These are phyloP conservation scores for Cancer borealis DNA, from an alignment of 2,888 invertebrate genomes.

Conservation along the genomic window DNA sequence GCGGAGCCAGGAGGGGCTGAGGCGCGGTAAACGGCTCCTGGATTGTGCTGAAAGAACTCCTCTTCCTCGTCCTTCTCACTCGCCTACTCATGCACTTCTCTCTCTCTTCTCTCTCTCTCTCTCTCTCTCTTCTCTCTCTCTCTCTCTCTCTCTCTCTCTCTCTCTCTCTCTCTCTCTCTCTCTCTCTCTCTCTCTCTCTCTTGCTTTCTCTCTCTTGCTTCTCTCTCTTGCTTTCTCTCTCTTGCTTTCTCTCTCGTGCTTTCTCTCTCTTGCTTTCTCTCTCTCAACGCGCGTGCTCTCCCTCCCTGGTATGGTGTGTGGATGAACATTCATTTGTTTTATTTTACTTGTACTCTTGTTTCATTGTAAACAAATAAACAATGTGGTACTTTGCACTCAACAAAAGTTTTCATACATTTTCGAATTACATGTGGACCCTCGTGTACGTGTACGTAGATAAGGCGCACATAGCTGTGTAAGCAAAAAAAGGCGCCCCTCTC, in stretches of 20 bases:
- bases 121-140: neutral
- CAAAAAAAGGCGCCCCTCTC: too few species aligned
- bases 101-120: neutral
- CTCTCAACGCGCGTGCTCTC: neutral
- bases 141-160: neutral
- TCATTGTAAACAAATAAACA: neutral
- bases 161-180: neutral
- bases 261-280: too few species aligned
- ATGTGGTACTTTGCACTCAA: neutral
- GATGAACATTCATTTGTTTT: neutral
- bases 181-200: too few species aligned
- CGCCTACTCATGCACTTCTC: neutral
- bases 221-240: neutral
- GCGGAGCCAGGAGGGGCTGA: neutral
- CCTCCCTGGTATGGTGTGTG: neutral
- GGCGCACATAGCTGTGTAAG: too few species aligned
- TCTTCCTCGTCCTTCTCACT: neutral
- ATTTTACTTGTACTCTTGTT: neutral
- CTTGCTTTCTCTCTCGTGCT: too few species aligned
- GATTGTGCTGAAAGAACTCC: neutral
- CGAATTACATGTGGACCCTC: too few species aligned
- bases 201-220: too few species aligned
- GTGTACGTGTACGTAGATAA: too few species aligned
- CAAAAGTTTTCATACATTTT: too few species aligned
- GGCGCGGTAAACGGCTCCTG: conserved; percentile 3